Evolutionary conservation across 2,888 invertebrate genomes (phyloP).

Genomic region (Choreutis nemorana): DNA sequence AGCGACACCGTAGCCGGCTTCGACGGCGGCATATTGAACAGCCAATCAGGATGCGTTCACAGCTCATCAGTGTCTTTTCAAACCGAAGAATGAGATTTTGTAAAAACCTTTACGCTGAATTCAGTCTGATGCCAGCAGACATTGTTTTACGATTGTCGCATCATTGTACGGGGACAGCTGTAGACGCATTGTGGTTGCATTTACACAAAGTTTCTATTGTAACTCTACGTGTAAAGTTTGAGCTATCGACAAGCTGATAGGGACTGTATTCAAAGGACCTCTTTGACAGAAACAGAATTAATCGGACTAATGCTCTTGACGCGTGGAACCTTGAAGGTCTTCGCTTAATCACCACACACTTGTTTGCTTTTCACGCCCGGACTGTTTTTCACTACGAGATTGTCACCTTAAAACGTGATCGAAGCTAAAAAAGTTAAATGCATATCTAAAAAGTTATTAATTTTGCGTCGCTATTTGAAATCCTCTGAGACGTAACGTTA

Average conservation of each 20-base stretch:
- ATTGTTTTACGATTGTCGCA: conserved; percentile 22
- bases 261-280: conserved; percentile 40
- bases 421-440: too few relatives aligned
- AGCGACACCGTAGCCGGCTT: too few relatives aligned
- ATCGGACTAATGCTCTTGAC: conserved; percentile 9
- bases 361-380: too few relatives aligned
- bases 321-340: too few relatives aligned
- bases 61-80: too few relatives aligned
- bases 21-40: too few relatives aligned
- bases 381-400: not conserved
- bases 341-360: too few relatives aligned
- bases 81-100: conserved; percentile 7
- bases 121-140: conserved; percentile 18
- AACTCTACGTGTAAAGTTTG: conserved; percentile 43
- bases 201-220: conserved; percentile 52
- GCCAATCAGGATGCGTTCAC: too few relatives aligned
- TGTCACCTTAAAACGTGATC: not conserved
- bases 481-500: too few relatives aligned
- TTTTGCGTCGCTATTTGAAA: too few relatives aligned
- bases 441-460: too few relatives aligned
- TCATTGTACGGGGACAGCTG: conserved; percentile 26
- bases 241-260: conserved; percentile 51
- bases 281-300: conserved; percentile 21
- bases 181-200: conserved; percentile 38
- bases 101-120: conserved; percentile 18